Base-by-base conservation (phyloP, 2,888 invertebrate species). In the Polyommatus icarus region DNA sequence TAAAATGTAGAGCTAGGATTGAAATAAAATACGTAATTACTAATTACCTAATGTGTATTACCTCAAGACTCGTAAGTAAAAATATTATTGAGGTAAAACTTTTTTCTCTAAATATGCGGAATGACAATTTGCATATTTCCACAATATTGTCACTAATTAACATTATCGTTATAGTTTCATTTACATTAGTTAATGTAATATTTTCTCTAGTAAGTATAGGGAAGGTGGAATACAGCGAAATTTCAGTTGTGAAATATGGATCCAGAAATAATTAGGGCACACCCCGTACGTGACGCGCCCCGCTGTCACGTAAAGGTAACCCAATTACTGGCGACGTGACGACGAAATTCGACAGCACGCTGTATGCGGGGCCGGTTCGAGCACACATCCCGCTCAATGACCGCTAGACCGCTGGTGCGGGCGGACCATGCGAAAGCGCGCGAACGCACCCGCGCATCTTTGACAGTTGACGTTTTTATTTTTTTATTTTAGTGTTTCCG, bases 381-480 rank as follows among this genome's bases (percentile, higher is more conserved):
- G 91, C 92, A 92, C 88, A 89, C 88, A 89, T 86, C 83, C 87
- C 86, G 89, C 90, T 95, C 95, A 95, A 95, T 95, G 95, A 95
- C 95, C 95, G 95, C 94, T 95, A 94, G 95, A 95, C 95, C 84
- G 82, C 79, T 79, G 78, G 80, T 80, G 83, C 82, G 67, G 67
- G 24, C 67, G 67, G 67, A 84, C 87, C 87, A 86, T 89, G 90
- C 90, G 90, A 89, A 89, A 90, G 54, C 77, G 90, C 85, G 87
- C 87, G 87, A 86, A 84, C 82, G 82, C 86, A 85, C 85, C 87
- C 87, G 89, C 84, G 85, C 86, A 84, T 85, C 86, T 87, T 89
- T 85, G 85, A 83, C 89, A 85, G 81, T 84, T 87, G 85, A 87
- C 86, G 84, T 82, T 82, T 77, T 77, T 84, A 86, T 85, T 84